Evolutionary conservation across 2,797 vertebrate genomes (phyloP).

Genomic region (Premnoplex brunnescens): DNA sequence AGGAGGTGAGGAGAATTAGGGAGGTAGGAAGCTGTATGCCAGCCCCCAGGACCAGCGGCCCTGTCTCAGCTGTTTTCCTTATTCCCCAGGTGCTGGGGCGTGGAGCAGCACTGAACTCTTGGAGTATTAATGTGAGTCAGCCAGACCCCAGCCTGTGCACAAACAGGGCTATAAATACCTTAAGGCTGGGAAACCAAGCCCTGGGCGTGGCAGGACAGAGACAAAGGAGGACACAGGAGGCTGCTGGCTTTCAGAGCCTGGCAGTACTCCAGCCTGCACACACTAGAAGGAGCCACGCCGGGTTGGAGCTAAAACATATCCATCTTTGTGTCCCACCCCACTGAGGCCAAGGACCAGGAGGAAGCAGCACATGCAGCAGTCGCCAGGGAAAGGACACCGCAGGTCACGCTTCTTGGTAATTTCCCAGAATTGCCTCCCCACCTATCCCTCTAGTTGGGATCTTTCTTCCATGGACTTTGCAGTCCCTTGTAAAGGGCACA

Average conservation of each 20-base stretch:
- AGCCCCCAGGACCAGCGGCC: neutral
- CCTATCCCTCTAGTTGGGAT: neutral
- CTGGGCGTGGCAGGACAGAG: constrained; percentile 30
- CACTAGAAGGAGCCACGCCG: accelerated
- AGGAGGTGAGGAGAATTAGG: neutral
- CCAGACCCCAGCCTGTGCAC: neutral
- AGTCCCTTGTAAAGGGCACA: neutral
- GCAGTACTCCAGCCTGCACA: neutral
- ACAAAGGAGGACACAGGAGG: neutral
- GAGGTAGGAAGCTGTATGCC: accelerated
- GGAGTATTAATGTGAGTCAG: neutral
- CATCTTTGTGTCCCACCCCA: neutral
- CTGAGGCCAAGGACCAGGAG: neutral
- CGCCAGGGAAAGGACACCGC: neutral
- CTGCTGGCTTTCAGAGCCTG: neutral
- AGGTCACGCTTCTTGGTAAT: neutral
- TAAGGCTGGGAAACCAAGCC: constrained; percentile 37
- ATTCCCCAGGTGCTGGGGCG: neutral
- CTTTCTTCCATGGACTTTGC: neutral
- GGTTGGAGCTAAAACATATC: neutral
- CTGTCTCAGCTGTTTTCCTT: neutral
- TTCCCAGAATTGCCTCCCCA: neutral
- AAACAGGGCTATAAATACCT: constrained; percentile 9
- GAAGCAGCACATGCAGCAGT: accelerated
- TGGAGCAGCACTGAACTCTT: neutral